Conservation (phyloP, 2,797 vertebrate species). For the Eleutherodactylus coqui region DNA sequence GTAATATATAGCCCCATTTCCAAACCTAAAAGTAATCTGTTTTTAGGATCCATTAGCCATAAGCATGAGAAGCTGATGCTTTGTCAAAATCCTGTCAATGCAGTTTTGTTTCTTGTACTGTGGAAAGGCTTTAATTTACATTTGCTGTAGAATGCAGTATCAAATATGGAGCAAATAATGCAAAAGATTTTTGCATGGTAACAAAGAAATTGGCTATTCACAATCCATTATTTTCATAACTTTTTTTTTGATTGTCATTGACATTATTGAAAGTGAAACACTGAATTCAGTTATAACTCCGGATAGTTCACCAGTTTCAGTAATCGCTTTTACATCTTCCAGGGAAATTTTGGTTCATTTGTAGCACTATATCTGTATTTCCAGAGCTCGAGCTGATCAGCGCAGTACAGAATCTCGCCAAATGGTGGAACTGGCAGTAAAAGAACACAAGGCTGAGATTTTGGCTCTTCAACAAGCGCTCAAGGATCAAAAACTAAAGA, state of each 20-base stretch:
- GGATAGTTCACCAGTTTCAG: not conserved
- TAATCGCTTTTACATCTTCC: not conserved
- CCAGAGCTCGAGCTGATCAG: constrained; percentile 91
- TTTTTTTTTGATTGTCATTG: not conserved
- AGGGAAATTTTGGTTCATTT: not conserved
- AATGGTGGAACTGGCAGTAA: constrained; percentile 93
- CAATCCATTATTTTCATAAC: not conserved
- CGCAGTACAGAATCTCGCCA: constrained; percentile 94
- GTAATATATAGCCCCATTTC: not conserved
- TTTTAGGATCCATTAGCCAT: not conserved
- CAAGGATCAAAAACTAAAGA: constrained; percentile 97
- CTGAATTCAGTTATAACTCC: not conserved
- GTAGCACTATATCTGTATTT: not conserved
- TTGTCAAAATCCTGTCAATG: not conserved
- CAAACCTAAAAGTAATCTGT: not conserved
- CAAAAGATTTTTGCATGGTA: not conserved
- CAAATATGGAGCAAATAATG: not conserved
- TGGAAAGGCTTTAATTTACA: too few species aligned
- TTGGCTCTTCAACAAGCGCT: constrained; percentile 93
- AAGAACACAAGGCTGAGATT: constrained; percentile 98
- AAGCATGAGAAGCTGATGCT: not conserved
- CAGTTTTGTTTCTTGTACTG: too few species aligned
- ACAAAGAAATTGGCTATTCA: not conserved
- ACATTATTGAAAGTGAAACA: not conserved
- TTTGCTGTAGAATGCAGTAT: not conserved